Base-by-base conservation (phyloP, 2,113 vertebrate species). In the Catharus fuscescens region DNA sequence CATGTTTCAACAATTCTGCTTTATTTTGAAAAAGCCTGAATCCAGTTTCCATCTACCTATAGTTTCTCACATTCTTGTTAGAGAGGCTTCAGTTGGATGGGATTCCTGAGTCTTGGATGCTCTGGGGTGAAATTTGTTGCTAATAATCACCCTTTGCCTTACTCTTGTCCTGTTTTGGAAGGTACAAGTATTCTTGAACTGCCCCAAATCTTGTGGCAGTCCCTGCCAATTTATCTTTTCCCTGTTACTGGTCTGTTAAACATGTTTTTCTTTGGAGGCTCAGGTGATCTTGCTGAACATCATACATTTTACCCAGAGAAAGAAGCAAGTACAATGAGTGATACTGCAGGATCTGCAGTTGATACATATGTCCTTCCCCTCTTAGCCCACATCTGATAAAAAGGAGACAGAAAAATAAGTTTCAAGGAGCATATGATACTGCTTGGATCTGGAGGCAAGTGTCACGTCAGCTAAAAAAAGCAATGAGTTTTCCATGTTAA, bases 401-500 rank as follows among this genome's bases (percentile, higher is more conserved):
- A 87, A 83, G 18, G 70, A 93, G 71, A 81, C 29, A 74, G 73
- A 84, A 84, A 94, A 95, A 40, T 74, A 76, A 80, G 47, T 88
- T 93, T 90, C 40, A 79, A 92, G 82, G 31, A 91, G 28, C 50
- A 67, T 42, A 36, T 76, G 87, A 89, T 87, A 82, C 14, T 53
- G 44, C 69, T 86, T 11, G 1, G 45, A 86, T 61, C 84, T 92
- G 26, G 81, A 90, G 59, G 72, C 31, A 90, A 87, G 36, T 79
- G 77, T 96, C 94, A 91, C 21, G 83, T 88, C 74, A 74, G 54
- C 86, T 93, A 83, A 91, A 88, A 81, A 87, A 72, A 70, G 76
- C 84, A 81, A 21, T 77, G 80, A 93, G 29, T 70, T 89, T 91
- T 91, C 62, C 47, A 65, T 2, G 0, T 50, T 54, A 32, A 56